phyloP scores from a whole-genome alignment of 1,140 invertebrate species.

The Drosophila ananassae region DNA sequence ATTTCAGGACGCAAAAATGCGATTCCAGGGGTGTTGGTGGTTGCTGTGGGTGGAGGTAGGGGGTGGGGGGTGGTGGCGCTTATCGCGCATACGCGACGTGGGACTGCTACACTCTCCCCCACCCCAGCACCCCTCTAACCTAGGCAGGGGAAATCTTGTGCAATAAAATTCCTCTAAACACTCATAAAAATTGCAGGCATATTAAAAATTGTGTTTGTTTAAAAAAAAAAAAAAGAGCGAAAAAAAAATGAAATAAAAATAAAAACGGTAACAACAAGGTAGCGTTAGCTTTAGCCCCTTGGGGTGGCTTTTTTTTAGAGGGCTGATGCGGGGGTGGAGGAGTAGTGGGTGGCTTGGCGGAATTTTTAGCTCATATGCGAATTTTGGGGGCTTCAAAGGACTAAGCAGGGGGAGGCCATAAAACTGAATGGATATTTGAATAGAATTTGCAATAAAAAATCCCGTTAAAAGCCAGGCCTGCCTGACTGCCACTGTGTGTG shows the following conservation, averaged over 20 bases:
- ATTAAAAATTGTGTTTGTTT: slow-evolving; percentile 84
- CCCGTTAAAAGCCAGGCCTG: slow-evolving; percentile 73
- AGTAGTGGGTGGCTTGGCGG: slow-evolving; percentile 7
- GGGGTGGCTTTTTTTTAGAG: slow-evolving; percentile 5
- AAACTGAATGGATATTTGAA: slow-evolving; percentile 83
- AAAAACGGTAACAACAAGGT: slow-evolving; percentile 44
- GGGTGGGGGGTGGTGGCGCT: slow-evolving; percentile 42
- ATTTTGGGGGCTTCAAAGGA: slow-evolving; percentile 56
- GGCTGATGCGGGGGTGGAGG: neutral
- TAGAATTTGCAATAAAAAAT: slow-evolving; percentile 84
- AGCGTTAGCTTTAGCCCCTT: slow-evolving; percentile 25
- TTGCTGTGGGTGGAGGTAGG: neutral
- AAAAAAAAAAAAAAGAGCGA: slow-evolving; percentile 42
- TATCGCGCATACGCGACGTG: slow-evolving; percentile 76
- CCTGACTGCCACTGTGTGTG: slow-evolving; percentile 4
- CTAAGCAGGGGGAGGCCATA: slow-evolving; percentile 51
- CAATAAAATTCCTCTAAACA: slow-evolving; percentile 84
- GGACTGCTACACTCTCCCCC: slow-evolving; percentile 25
- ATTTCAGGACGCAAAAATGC: slow-evolving; percentile 63
- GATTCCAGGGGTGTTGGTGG: slow-evolving; percentile 13
- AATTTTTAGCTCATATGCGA: slow-evolving; percentile 74
- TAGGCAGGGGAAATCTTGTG: slow-evolving; percentile 76
- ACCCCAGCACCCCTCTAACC: slow-evolving; percentile 1
- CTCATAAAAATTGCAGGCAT: slow-evolving; percentile 84
- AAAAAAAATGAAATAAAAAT: slow-evolving; percentile 45